Evolutionary conservation across 2,797 vertebrate genomes (phyloP).

Genomic region (Microchirus variegatus): DNA sequence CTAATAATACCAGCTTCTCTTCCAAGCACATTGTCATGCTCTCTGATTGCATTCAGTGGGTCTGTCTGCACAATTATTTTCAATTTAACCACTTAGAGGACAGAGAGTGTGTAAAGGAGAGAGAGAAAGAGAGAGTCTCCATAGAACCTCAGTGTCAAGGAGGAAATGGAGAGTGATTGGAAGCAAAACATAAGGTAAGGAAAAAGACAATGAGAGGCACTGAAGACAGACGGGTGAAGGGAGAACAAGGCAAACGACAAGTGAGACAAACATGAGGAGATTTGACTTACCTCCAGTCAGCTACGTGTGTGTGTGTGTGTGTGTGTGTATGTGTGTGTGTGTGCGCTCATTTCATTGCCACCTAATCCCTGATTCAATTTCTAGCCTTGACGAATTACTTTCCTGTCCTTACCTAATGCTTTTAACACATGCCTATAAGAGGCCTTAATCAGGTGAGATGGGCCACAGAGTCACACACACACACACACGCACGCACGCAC

Average conservation of each 20-base stretch:
- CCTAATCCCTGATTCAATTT: constrained; percentile 92
- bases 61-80: constrained; percentile 81
- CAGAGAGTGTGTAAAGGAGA: neutral
- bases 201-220: constrained; percentile 19
- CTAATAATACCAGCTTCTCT: constrained; percentile 72
- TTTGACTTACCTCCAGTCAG: constrained; percentile 40
- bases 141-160: constrained; percentile 14
- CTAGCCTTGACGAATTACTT: constrained; percentile 96
- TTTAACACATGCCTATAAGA: constrained; percentile 99
- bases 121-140: constrained; percentile 44
- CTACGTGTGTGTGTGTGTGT: constrained; percentile 12
- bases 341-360: constrained; percentile 86
- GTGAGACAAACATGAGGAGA: constrained; percentile 21
- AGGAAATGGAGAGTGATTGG: constrained; percentile 1
- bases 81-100: constrained; percentile 80
- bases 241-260: constrained; percentile 3
- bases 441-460: constrained; percentile 96
- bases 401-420: constrained; percentile 98
- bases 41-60: constrained; percentile 80
- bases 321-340: constrained; percentile 44
- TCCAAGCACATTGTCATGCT: constrained; percentile 70
- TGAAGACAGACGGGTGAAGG: constrained; percentile 61
- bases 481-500: constrained; percentile 39
- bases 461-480: constrained; percentile 83
- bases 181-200: constrained; percentile 61